Base-by-base conservation (phyloP, 2,888 invertebrate genomes). In the Blomia tropicalis region DNA sequence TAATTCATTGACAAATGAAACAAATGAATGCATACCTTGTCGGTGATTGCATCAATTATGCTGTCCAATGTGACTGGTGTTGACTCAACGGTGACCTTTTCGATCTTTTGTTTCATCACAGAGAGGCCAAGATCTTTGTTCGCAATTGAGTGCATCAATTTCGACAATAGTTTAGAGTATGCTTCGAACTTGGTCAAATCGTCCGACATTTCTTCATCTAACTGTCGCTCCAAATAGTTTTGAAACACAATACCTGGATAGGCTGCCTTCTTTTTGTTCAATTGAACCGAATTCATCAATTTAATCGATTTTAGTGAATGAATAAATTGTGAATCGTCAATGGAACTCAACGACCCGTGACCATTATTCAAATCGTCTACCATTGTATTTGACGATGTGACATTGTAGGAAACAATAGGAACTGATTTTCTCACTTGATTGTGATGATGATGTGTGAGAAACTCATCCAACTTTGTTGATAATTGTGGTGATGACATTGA, bases 101-200 rank as follows among this genome's bases (percentile, higher is more conserved):
- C 68, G 58, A 66, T 68, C 31, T 65, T 64, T 65, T 74, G 75
- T 73, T 76, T 75, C 73, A 76, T 73, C 5, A 69, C 69, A 17
- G 72, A 71, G 29, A 74, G 72, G 63, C 74, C 74, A 56, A 76
- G 69, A 69, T 76, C 75, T 65, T 75, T 72, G 69, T 74, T 74
- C 62, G 41, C 56, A 2, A 58, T 41, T 2, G 31, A 29, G 22
- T 43, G 56, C n/a, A 58, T 11, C 27, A 43, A 58, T 23, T 62
- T 56, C 3, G 41, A 56, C 25, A 56, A 27, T 1, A 56, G 56
- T 43, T 61, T 61, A 19, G 61, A 31, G 27, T 54, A 36, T 3
- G 54, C 32, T n/a, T 54, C 61, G 19, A 61, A 22, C 30, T 36
- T 53, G 1, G 56, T 54, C 41, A 56, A 36, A 27, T 56, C 56